phyloP scores from a whole-genome alignment of 1,140 invertebrate genomes.

The Diorhabda elongata region DNA sequence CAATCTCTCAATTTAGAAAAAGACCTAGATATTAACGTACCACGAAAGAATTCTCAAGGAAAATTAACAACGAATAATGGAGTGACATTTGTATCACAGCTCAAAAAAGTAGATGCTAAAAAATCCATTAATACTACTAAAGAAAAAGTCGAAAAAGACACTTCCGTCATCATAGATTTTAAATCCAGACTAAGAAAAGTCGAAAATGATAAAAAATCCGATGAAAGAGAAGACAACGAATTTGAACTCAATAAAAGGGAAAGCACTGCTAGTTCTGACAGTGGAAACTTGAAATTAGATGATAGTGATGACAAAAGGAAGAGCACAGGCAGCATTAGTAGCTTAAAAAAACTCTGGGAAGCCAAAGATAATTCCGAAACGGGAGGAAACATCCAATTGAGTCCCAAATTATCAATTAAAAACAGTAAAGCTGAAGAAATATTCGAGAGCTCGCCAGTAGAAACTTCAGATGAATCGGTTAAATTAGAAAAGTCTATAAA shows the following conservation, averaged over 20 bases:
- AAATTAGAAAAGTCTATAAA: conserved; percentile 47
- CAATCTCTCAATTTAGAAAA: conserved; percentile 32
- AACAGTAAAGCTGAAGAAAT: conserved; percentile 44
- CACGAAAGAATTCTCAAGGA: conserved; percentile 25
- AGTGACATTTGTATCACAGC: conserved; percentile 38
- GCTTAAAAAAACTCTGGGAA: conserved; percentile 89
- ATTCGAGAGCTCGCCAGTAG: conserved; percentile 35
- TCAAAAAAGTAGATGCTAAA: conserved; percentile 42
- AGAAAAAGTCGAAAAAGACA: conserved; percentile 42
- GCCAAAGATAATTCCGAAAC: conserved; percentile 56
- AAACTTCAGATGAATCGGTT: conserved; percentile 39
- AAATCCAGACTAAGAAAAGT: conserved; percentile 82
- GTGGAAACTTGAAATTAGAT: conserved; percentile 50
- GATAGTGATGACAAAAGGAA: conserved; percentile 79
- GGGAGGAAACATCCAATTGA: conserved; percentile 49
- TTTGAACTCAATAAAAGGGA: conserved; percentile 40
- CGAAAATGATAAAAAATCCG: conserved; percentile 53
- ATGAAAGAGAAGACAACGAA: conserved; percentile 48
- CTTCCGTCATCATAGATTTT: conserved; percentile 67
- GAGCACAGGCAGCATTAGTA: conserved; percentile 89
- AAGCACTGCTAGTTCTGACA: conserved; percentile 45
- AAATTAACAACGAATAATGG: conserved; percentile 32
- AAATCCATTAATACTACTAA: conserved; percentile 35
- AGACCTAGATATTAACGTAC: conserved; percentile 20
- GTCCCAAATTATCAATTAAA: conserved; percentile 59